These are phyloP conservation scores for Drosophila austrosaltans DNA, from an alignment of 2,888 invertebrate genomes.

Conservation along the genomic window DNA sequence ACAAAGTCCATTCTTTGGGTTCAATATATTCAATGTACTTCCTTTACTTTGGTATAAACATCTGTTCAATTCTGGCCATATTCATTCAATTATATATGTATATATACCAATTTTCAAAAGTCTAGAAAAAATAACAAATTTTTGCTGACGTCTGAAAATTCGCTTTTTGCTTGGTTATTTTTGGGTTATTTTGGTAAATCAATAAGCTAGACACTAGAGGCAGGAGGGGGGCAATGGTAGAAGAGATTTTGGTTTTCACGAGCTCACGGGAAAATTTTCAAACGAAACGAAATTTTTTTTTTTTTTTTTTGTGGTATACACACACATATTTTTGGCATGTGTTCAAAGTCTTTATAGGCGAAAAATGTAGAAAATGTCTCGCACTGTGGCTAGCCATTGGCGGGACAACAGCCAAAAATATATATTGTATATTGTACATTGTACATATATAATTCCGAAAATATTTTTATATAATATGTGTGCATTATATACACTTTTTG, in stretches of 20 bases:
- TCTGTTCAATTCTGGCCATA: slow-evolving; percentile 12
- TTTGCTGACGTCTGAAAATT: slow-evolving; percentile 44
- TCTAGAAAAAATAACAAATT: background rate
- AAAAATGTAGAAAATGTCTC: slow-evolving; percentile 61
- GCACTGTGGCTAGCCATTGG: slow-evolving; percentile 66
- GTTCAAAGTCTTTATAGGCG: slow-evolving; percentile 38
- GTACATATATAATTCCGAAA: slow-evolving; percentile 18
- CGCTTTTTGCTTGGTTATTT: slow-evolving; percentile 34
- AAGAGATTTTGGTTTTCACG: background rate
- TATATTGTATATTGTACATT: slow-evolving; percentile 7
- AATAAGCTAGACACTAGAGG: slow-evolving; percentile 36
- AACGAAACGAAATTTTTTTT: slow-evolving; percentile 49
- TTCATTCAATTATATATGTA: background rate
- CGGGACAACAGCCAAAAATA: slow-evolving; percentile 62
- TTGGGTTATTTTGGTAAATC: slow-evolving; percentile 44
- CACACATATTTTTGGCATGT: slow-evolving; percentile 62
- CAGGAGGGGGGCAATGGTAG: background rate
- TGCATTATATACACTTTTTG: background rate
- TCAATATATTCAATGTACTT: too few species aligned
- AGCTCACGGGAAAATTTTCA: slow-evolving; percentile 54
- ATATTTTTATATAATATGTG: slow-evolving; percentile 32
- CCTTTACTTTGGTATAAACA: background rate
- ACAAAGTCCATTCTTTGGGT: too few species aligned
- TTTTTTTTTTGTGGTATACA: slow-evolving; percentile 30
- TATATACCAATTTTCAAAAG: slow-evolving; percentile 14